A percentile compares a stretch with the other conserved stretches of the same genome.
These are phyloP conservation scores for Drosophila malerkotliana DNA, from an alignment of 1,140 invertebrate species.

Conservation along the genomic window DNA sequence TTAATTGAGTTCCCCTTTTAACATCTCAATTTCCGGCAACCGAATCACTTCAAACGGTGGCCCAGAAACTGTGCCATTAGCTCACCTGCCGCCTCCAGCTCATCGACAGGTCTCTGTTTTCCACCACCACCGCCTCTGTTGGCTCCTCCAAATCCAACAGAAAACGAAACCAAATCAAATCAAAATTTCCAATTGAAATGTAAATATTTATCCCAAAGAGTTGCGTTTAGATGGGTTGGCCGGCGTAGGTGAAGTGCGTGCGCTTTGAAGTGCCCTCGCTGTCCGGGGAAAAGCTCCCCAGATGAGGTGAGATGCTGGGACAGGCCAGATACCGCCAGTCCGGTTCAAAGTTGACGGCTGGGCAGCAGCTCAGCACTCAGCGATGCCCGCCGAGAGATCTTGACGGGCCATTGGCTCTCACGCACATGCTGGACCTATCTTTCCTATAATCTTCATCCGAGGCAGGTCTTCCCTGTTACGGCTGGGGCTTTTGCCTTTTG, in stretches of 20 bases:
- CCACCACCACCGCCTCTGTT: conserved; percentile 48
- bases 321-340: conserved; percentile 22
- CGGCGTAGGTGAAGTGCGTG: conserved; percentile 69
- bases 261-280: conserved; percentile 66
- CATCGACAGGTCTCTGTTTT: conserved; percentile 42
- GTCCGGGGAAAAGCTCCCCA: conserved; percentile 10
- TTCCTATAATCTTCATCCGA: conserved; percentile 46
- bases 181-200: conserved; percentile 79
- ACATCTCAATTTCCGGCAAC: conserved; percentile 47
- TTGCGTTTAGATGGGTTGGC: conserved; percentile 45
- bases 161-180: conserved; percentile 70
- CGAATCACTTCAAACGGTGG: conserved; percentile 37
- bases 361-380: background rate
- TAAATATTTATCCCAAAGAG: conserved; percentile 70
- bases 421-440: conserved; percentile 63
- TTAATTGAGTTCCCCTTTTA: conserved; percentile 33
- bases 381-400: conserved; percentile 15
- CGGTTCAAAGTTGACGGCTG: conserved; percentile 71
- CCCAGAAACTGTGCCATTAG: conserved; percentile 36
- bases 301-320: conserved; percentile 19
- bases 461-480: conserved; percentile 23
- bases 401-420: conserved; percentile 46
- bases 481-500: conserved; percentile 2
- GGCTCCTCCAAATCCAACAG: conserved; percentile 50
- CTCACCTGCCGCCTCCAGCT: conserved; percentile 48